Base-by-base conservation (phyloP, 2,113 vertebrate genomes). In the Chinchilla lanigera region DNA sequence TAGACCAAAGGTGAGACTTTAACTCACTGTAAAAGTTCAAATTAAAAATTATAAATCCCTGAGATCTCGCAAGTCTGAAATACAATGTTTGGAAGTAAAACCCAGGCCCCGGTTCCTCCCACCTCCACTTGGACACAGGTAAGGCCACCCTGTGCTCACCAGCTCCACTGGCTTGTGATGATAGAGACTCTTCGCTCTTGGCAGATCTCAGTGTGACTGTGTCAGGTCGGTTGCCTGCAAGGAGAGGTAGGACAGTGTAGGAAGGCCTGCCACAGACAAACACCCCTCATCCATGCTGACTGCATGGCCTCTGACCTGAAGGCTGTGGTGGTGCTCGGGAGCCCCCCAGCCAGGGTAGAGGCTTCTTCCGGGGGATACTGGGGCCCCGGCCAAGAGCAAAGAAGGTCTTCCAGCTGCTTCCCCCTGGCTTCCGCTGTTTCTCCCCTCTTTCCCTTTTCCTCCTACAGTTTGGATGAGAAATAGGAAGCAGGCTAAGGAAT, bases 341-440 rank as follows among this genome's bases (percentile, higher is more conserved):
- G 87, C 97, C 67, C 50, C 86, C 84, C 50, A 98, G 85, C 97
- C 98, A 96, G 87, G 98, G 92, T 97, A 96, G 98, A 97, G 93
- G 98, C 98, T 98, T 99, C 78, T 99, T 99, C 22, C 98, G 98
- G 22, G 98, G 98, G 0, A 98, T 84, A 17, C 97, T 98, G 4
- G 98, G 97, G 26, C 98, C 98, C 61, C 98, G 98, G 26, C 99
- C 99, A 24, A 99, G 97, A 44, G 99, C 99, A 87, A 99, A 99
- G 97, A 99, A 99, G 0, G 98, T 98, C 96, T 99, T 99, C 99
- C 99, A 99, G 97, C 99, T 99, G 84, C 98, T 98, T 5, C 98
- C 98, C 0, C 97, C 98, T 1, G 98, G 96, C 89, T 99, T 99
- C 63, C 98, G 95, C 16, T 97, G 97, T 93, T 99, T 98, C 93